Evolutionary conservation across 2,888 invertebrate genomes (phyloP).

Genomic region (Amblyjoppa proteus): DNA sequence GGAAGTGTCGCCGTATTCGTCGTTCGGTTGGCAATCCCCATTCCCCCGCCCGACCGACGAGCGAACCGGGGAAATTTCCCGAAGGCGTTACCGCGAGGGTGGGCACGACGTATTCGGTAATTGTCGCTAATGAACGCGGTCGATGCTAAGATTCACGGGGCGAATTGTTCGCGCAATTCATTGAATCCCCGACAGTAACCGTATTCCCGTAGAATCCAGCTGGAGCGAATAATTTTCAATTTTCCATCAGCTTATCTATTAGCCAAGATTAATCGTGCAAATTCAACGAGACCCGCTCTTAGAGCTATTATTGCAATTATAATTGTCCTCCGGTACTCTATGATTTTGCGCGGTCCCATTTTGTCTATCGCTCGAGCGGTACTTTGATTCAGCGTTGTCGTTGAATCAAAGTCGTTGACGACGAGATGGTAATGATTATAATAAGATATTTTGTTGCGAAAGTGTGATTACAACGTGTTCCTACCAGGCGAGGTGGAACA

Average conservation of each 20-base stretch:
- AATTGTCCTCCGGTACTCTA: not conserved
- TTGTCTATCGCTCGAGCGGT: not conserved
- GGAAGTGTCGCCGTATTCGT: constrained; percentile 62
- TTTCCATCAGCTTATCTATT: constrained; percentile 16
- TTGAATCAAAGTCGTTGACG: constrained; percentile 1
- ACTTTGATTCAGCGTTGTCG: not conserved
- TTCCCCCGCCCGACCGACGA: constrained; percentile 23
- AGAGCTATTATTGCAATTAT: not conserved
- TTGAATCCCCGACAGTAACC: constrained; percentile 44
- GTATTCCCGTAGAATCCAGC: constrained; percentile 31
- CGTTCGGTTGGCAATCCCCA: constrained; percentile 43
- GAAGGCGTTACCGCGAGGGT: constrained; percentile 32
- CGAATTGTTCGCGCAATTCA: constrained; percentile 55
- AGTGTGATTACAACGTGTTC: constrained; percentile 40
- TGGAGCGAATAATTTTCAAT: not conserved
- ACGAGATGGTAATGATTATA: constrained; percentile 68
- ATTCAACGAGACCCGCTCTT: constrained; percentile 14
- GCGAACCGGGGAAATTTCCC: constrained; percentile 44
- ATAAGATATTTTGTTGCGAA: constrained; percentile 68
- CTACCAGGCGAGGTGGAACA: not conserved
- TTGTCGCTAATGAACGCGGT: constrained; percentile 65
- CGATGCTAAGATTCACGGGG: constrained; percentile 52
- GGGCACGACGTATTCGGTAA: constrained; percentile 63
- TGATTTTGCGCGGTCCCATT: not conserved
- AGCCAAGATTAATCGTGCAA: not conserved